A percentile compares a stretch with the other conserved stretches of the same genome.
Evolutionary conservation across 1,140 invertebrate species (phyloP).

Genomic region (Drosophila ironensis): DNA sequence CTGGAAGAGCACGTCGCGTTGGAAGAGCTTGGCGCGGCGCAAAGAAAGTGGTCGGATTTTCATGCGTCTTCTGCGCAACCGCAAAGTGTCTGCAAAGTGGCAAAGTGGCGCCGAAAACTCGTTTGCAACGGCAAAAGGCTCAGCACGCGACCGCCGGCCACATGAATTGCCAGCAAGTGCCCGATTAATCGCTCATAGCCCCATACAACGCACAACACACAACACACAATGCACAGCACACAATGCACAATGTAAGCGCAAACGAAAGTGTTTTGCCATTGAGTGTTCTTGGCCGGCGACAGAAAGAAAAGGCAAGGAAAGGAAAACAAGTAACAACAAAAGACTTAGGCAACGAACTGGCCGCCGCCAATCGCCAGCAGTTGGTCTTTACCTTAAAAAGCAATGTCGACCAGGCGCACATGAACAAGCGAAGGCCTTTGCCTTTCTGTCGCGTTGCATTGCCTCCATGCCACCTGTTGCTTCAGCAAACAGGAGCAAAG

Average conservation of each 20-base stretch:
- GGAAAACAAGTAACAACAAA: constrained; percentile 60
- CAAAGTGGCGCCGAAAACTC: constrained; percentile 47
- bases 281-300: constrained; percentile 49
- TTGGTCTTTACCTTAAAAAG: constrained; percentile 70
- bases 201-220: constrained; percentile 4
- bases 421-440: constrained; percentile 25
- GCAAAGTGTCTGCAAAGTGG: not conserved
- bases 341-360: constrained; percentile 72
- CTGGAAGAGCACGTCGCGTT: constrained; percentile 45
- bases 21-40: constrained; percentile 25
- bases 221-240: no score
- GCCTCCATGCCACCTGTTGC: constrained; percentile 32
- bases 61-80: constrained; percentile 13
- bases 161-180: constrained; percentile 40
- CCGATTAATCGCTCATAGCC: constrained; percentile 26
- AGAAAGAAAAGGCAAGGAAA: constrained; percentile 10
- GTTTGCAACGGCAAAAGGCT: constrained; percentile 40
- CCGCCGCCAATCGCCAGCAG: constrained; percentile 31
- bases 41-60: constrained; percentile 74
- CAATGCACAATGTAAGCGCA: constrained; percentile 12
- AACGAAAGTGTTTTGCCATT: constrained; percentile 68
- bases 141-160: constrained; percentile 59
- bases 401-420: constrained; percentile 68
- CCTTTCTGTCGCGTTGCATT: no score
- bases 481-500: constrained; percentile 38